Evolutionary conservation across 1,140 invertebrate genomes (phyloP), one percentile per base, ranked within the genome.

Genomic region (Brachionus paranguensis): DNA sequence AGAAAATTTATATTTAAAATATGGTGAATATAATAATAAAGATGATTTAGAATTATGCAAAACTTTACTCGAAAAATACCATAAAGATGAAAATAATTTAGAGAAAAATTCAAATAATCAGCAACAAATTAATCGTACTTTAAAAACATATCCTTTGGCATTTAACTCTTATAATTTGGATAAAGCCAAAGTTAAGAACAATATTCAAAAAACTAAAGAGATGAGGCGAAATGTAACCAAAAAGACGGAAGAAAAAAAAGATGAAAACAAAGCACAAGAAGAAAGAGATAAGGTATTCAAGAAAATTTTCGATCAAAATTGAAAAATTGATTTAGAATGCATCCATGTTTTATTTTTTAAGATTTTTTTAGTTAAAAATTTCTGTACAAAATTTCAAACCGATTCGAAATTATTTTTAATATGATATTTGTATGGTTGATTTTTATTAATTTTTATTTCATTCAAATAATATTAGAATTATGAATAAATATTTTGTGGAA

Each of bases 161-260:
- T 81, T 45, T 45, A 81, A 81, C 17, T 43, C 78, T 7, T 81
- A 81, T 33, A 81, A 81, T 45, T 81, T 81, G 78, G 78, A 81
- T 20, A 47, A 81, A 45, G 43, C 4, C 29, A 55, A 78, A 17
- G 7, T 41, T 8, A 60, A 60, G 53, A 20, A 60, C 53, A 60
- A 60, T 60, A 10, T 60, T 20, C n/a, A 60, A 24, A 60, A 60
- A 20, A 20, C 8, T 27, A 60, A 20, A 60, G 53, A 60, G 8
- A 20, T 17, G 53, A 60, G 53, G 27, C n/a, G 53, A 60, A 60
- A 60, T 60, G n/a, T 6, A 8, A 6, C 4, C 10, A 60, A 60
- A 5, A 60, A 20, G 53, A 8, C 1, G 4, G 53, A 60, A 60
- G 53, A 60, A 24, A 17, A 70, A 70, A 70, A 70, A 70, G 65